Conservation (phyloP, 2,888 invertebrate species). For the Poecilobothrus nobilitatus region DNA sequence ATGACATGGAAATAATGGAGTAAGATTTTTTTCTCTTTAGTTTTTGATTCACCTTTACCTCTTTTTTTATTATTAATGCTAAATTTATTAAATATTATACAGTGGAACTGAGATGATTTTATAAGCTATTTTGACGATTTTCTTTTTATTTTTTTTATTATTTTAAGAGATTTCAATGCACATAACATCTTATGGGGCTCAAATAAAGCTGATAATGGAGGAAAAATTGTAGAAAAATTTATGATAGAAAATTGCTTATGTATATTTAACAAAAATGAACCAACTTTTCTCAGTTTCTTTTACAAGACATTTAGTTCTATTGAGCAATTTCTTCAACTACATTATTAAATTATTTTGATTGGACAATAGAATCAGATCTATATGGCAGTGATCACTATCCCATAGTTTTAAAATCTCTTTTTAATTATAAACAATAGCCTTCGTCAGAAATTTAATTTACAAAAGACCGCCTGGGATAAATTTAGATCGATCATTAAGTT, state of each 20-base stretch:
- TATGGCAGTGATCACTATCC: not conserved
- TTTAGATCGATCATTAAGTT: not conserved
- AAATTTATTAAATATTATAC: not conserved
- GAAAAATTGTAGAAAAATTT: not conserved
- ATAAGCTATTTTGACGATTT: not conserved
- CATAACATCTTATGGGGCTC: not conserved
- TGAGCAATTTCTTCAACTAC: not conserved
- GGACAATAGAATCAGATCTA: not conserved
- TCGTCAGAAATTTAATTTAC: not conserved
- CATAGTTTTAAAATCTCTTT: not conserved
- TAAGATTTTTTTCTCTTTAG: no score
- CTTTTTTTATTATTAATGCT: no score
- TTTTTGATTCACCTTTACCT: no score
- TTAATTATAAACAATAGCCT: not conserved
- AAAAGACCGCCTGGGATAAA: not conserved
- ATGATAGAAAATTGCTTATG: not conserved
- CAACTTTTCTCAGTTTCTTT: not conserved
- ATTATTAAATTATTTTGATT: not conserved
- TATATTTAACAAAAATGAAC: not conserved
- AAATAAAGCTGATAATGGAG: not conserved
- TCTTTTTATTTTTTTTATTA: not conserved
- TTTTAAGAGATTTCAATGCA: not conserved
- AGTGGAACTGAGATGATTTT: conserved; percentile 8
- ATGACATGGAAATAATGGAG: no score
- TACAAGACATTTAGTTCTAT: not conserved